These are phyloP conservation scores for Nemopilema nomurai DNA, from an alignment of 30 jellyfish, hydroid and myxozoan genomes.

Conservation along the genomic window DNA sequence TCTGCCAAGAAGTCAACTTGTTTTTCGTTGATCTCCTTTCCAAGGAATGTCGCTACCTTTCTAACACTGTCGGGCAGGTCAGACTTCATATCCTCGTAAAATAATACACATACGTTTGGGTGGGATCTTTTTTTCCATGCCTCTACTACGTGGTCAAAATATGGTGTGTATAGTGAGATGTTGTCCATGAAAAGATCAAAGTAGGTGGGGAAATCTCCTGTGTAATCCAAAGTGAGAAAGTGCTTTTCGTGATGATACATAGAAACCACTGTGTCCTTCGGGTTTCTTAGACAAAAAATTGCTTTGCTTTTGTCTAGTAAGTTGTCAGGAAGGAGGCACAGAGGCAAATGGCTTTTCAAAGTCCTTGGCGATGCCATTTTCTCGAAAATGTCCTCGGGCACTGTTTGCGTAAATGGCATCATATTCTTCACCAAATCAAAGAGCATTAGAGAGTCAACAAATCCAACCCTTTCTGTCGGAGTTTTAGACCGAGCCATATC, in stretches of 20 bases:
- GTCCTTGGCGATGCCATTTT: conserved; percentile 30
- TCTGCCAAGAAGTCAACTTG: conserved; percentile 1
- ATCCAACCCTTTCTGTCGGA: neutral
- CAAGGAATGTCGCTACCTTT: conserved; percentile 37
- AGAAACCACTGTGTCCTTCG: conserved; percentile 43
- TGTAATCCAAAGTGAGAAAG: neutral
- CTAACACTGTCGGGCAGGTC: conserved; percentile 5
- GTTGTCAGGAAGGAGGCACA: conserved; percentile 25
- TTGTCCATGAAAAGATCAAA: conserved; percentile 11
- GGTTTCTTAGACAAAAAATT: conserved; percentile 38
- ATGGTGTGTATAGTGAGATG: conserved; percentile 2
- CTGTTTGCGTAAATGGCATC: conserved; percentile 3
- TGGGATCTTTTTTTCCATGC: conserved; percentile 38
- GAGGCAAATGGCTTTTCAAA: conserved; percentile 29
- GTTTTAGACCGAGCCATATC: neutral
- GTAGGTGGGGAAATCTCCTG: conserved; percentile 22
- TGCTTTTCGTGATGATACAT: conserved; percentile 34
- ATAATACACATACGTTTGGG: conserved; percentile 22
- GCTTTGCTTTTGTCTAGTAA: conserved; percentile 35
- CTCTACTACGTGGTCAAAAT: conserved; percentile 21
- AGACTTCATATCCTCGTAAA: conserved; percentile 39
- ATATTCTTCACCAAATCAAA: conserved; percentile 24
- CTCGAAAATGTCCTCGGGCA: conserved; percentile 4
- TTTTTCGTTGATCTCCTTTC: conserved; percentile 14
- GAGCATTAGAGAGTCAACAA: conserved; percentile 1